These are phyloP conservation scores for Philhelius pedissequus DNA, from an alignment of 2,888 invertebrate species.

Conservation along the genomic window DNA sequence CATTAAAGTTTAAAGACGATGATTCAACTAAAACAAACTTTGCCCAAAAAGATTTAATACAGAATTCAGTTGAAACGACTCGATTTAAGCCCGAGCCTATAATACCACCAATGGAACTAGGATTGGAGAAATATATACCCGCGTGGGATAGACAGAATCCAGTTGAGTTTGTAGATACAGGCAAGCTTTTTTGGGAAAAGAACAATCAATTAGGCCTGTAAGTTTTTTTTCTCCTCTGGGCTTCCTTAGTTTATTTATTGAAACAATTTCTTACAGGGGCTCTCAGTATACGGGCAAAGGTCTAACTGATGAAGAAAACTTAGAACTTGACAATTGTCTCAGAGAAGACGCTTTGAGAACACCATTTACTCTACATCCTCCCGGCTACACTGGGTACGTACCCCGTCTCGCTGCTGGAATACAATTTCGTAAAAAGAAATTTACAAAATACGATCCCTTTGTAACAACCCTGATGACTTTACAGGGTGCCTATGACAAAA, in stretches of 20 bases:
- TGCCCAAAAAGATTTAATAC: slow-evolving; percentile 21
- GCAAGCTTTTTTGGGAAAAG: slow-evolving; percentile 61
- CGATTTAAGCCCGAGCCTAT: background rate
- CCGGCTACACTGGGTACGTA: slow-evolving; percentile 63
- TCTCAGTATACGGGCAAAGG: background rate
- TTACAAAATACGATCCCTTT: slow-evolving; percentile 57
- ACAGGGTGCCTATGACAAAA: slow-evolving; percentile 35
- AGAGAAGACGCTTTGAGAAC: slow-evolving; percentile 38
- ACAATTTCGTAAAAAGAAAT: slow-evolving; percentile 37
- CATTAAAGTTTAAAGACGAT: slow-evolving; percentile 12
- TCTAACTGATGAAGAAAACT: slow-evolving; percentile 31
- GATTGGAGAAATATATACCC: slow-evolving; percentile 31
- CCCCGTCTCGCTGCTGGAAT: slow-evolving; percentile 57
- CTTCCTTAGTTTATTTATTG: background rate
- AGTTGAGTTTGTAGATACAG: slow-evolving; percentile 58
- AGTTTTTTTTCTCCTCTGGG: background rate
- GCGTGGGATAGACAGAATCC: slow-evolving; percentile 61
- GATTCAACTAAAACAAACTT: background rate
- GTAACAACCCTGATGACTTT: slow-evolving; percentile 53
- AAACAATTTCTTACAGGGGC: slow-evolving; percentile 14
- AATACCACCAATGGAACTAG: slow-evolving; percentile 39
- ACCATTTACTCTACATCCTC: slow-evolving; percentile 51
- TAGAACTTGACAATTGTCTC: slow-evolving; percentile 27
- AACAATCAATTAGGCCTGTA: slow-evolving; percentile 29
- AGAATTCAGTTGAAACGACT: slow-evolving; percentile 24